Evolutionary conservation across 2,113 vertebrate species (phyloP).

Genomic region (Pangasianodon hypophthalmus): DNA sequence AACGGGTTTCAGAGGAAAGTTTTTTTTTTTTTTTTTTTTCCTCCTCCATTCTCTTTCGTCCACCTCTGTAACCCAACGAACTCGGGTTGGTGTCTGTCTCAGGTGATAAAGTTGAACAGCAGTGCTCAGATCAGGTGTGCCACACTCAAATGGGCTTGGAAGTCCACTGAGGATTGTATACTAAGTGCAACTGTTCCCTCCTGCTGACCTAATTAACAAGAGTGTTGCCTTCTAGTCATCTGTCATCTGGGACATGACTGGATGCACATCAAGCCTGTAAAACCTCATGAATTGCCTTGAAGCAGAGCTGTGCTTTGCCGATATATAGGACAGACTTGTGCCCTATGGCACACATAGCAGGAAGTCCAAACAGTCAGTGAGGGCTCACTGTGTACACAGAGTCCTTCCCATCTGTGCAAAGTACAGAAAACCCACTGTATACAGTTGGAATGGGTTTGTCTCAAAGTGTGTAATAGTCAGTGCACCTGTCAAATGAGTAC

Average conservation of each 20-base stretch:
- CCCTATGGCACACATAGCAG: background rate
- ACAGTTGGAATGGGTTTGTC: background rate
- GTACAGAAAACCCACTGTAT: constrained; percentile 26
- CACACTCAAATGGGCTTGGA: constrained; percentile 22
- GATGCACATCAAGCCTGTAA: constrained; percentile 66
- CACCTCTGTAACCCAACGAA: constrained; percentile 30
- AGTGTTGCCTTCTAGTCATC: constrained; percentile 42
- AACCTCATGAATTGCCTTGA: constrained; percentile 62
- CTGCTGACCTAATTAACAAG: constrained; percentile 47
- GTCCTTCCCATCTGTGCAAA: constrained; percentile 19
- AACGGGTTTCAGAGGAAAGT: constrained; percentile 15
- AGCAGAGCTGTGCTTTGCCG: constrained; percentile 61
- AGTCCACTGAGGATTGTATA: constrained; percentile 1
- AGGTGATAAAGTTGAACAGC: constrained; percentile 49
- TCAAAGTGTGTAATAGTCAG: constrained; percentile 12
- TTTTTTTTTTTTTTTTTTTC: constrained; percentile 8
- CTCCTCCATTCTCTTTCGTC: background rate
- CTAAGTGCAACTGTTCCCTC: constrained; percentile 37
- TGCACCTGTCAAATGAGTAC: constrained; percentile 48
- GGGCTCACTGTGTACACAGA: background rate
- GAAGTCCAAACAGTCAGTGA: background rate
- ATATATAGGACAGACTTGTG: constrained; percentile 29
- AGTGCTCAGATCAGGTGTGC: constrained; percentile 24
- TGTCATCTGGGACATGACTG: constrained; percentile 72
- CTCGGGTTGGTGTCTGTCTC: constrained; percentile 47